Evolutionary conservation across 2,888 invertebrate genomes (phyloP).

Genomic region (Caenorhabditis sp.): DNA sequence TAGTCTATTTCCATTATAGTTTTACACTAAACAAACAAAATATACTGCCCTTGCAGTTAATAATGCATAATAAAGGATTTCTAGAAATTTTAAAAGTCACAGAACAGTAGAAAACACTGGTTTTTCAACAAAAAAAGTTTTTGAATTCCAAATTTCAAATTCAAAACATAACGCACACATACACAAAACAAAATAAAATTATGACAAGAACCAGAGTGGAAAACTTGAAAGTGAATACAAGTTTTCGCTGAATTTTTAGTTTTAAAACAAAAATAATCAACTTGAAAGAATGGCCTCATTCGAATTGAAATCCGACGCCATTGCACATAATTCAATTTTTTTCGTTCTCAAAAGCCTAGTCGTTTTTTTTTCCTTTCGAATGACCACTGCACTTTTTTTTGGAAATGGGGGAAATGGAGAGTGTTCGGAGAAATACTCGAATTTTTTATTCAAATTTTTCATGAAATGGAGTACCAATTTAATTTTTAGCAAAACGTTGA

Average conservation of each 20-base stretch:
- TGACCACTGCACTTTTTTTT: not conserved
- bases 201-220: not conserved
- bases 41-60: too few relatives aligned
- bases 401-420: not conserved
- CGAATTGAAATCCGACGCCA: not conserved
- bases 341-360: not conserved
- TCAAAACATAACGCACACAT: not conserved
- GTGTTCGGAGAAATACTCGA: not conserved
- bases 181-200: not conserved
- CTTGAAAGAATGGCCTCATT: not conserved
- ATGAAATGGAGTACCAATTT: too few relatives aligned
- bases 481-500: too few relatives aligned
- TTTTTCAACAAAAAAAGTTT: not conserved
- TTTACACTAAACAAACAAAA: too few relatives aligned
- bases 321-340: not conserved
- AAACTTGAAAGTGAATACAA: not conserved
- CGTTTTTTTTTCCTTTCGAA: not conserved
- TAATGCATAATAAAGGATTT: too few relatives aligned
- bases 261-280: not conserved
- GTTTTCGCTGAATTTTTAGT: not conserved
- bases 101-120: not conserved
- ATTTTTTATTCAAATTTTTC: not conserved
- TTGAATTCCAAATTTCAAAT: slow-evolving; percentile 5
- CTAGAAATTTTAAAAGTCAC: not conserved
- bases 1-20: too few relatives aligned